phyloP scores from a whole-genome alignment of 2,113 vertebrate genomes.

The Gallinago media region DNA sequence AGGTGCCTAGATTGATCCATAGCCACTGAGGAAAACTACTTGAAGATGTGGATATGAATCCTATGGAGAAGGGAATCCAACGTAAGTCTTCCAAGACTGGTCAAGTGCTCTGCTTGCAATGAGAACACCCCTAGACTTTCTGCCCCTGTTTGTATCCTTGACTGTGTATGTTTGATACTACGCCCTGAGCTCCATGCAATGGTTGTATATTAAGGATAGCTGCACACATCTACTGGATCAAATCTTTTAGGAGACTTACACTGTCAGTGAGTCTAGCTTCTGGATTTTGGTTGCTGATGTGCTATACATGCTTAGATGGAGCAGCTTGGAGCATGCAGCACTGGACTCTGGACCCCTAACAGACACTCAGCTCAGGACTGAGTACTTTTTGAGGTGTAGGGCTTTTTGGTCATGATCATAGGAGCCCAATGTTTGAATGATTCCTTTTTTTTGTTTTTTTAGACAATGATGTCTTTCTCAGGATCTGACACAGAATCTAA shows the following conservation, averaged over 20 bases:
- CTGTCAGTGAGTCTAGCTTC: background rate
- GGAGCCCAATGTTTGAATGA: background rate
- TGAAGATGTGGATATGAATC: background rate
- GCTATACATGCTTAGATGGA: background rate
- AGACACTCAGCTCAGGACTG: background rate
- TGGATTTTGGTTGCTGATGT: background rate
- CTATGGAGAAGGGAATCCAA: background rate
- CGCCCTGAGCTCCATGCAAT: background rate
- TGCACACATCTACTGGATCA: background rate
- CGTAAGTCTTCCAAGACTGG: background rate
- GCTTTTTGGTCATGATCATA: background rate
- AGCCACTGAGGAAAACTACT: background rate
- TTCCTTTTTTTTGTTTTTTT: background rate
- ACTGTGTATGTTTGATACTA: background rate
- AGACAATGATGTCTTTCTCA: background rate
- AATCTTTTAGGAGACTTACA: fast-evolving
- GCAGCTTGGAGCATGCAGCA: background rate
- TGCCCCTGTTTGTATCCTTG: background rate
- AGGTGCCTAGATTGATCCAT: background rate
- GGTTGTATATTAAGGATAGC: background rate
- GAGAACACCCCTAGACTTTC: background rate
- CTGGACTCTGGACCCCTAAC: background rate
- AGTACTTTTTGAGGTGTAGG: background rate
- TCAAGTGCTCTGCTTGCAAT: background rate
- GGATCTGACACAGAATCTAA: background rate